phyloP scores from a whole-genome alignment of 1,140 invertebrate genomes.

The Pseudomyrmex pallidus region DNA sequence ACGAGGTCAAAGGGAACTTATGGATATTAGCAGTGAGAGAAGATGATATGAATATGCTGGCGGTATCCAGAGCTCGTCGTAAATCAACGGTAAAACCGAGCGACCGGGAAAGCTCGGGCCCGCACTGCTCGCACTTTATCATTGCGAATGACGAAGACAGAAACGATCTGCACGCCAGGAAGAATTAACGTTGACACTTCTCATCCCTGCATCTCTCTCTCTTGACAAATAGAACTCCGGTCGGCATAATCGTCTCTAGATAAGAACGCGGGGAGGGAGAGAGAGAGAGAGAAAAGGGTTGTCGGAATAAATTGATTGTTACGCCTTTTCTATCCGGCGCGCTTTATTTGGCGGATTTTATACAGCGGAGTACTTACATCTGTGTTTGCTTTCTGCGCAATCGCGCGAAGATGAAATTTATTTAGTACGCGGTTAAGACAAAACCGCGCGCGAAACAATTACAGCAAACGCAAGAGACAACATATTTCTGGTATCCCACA shows the following conservation, averaged over 20 bases:
- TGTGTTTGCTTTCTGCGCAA: background rate
- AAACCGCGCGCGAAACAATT: no score
- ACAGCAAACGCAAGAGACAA: no score
- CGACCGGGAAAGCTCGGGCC: constrained; percentile 28
- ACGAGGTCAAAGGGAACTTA: constrained; percentile 70
- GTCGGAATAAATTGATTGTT: constrained; percentile 64
- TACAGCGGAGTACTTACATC: background rate
- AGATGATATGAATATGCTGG: constrained; percentile 75
- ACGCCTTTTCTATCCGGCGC: background rate
- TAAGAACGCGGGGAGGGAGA: background rate
- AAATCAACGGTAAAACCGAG: constrained; percentile 69
- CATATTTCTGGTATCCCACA: no score
- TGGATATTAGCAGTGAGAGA: constrained; percentile 71
- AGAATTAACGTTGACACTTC: constrained; percentile 72
- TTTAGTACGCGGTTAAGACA: no score
- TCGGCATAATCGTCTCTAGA: constrained; percentile 61
- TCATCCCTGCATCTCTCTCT: background rate
- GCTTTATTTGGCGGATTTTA: constrained; percentile 30
- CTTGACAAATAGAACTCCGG: constrained; percentile 53
- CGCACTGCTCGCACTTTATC: constrained; percentile 70
- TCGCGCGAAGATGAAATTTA: no score
- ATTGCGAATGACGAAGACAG: constrained; percentile 70
- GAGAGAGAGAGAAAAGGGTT: constrained; percentile 13
- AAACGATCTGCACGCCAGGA: constrained; percentile 63
- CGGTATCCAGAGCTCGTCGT: constrained; percentile 52